Base-by-base conservation (phyloP, 2,888 invertebrate genomes). In the Melinaea marsaeus region DNA sequence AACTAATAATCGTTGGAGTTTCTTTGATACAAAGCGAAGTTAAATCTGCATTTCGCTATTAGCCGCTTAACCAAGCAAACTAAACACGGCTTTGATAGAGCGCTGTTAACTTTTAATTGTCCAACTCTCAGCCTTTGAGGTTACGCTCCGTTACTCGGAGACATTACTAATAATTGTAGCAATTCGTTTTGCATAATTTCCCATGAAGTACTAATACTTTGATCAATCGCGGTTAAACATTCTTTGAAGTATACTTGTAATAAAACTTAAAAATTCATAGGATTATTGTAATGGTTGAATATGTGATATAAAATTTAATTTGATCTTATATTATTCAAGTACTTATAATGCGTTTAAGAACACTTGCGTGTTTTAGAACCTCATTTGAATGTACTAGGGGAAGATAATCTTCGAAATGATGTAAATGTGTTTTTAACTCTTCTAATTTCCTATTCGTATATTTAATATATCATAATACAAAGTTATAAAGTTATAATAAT, bases 51-150 rank as follows among this genome's bases (percentile, higher is more conserved):
- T 51, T 32, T 51, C 11, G 42, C 9, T 51, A 51, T 79, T 76
- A 75, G 74, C 63, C 74, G 77, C 72, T 75, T 75, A 74, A 76
- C 79, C 69, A 75, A 79, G 81, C 84, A 76, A 72, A 74, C 78
- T 78, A 77, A 84, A 71, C 66, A 64, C 66, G 71, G 60, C 83
- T 84, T 85, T 83, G 81, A 80, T 72, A 72, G 64, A 72, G 66
- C 62, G 68, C 74, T 76, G 73, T 76, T 75, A 83, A 86, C 79
- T 85, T 86, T 84, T 86, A 86, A 86, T 86, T 85, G 85, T 74
- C 68, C 71, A 69, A 70, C 74, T 67, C 74, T 67, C 67, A 68
- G 71, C 74, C 80, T 85, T 85, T 85, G 84, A 83, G 69, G 75
- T 80, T 61, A 78, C 77, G 84, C 76, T 72, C 71, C 74, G 75